Evolutionary conservation across 2,113 vertebrate genomes (phyloP).

Genomic region (Otus sunia): DNA sequence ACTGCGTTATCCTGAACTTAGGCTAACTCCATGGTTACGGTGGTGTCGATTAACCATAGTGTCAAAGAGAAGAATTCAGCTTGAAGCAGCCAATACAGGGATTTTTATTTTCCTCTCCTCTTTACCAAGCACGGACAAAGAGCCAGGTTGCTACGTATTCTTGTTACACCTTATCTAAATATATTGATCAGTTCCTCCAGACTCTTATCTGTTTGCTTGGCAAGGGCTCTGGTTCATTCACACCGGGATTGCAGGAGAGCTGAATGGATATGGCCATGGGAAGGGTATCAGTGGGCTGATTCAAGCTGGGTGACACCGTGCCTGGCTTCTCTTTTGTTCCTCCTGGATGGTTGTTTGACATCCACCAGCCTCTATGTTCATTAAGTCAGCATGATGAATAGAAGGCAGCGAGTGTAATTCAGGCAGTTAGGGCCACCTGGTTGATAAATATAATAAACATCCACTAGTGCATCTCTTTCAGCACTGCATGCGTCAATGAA

Average conservation of each 20-base stretch:
- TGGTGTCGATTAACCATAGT: background rate
- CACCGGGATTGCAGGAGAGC: background rate
- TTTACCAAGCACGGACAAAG: slow-evolving; percentile 1
- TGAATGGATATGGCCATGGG: background rate
- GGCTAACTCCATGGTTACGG: background rate
- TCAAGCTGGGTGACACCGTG: background rate
- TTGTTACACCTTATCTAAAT: slow-evolving; percentile 47
- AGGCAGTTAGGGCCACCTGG: background rate
- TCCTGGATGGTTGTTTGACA: slow-evolving; percentile 38
- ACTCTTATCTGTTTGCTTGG: slow-evolving; percentile 46
- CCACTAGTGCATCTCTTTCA: background rate
- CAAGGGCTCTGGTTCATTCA: slow-evolving; percentile 51
- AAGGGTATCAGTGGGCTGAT: background rate
- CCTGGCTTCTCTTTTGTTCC: slow-evolving; percentile 50
- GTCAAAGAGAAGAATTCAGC: slow-evolving; percentile 28
- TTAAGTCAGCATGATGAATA: background rate
- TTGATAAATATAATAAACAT: background rate
- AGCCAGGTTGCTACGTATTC: slow-evolving; percentile 46
- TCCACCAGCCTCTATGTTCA: background rate
- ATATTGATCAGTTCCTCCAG: slow-evolving; percentile 49
- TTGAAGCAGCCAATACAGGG: background rate
- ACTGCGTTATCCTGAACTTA: slow-evolving; percentile 15
- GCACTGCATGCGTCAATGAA: background rate
- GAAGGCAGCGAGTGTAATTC: background rate
- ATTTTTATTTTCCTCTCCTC: background rate